These are phyloP conservation scores for Scartelaos histophorus DNA, from an alignment of 2,113 vertebrate species.

Conservation along the genomic window DNA sequence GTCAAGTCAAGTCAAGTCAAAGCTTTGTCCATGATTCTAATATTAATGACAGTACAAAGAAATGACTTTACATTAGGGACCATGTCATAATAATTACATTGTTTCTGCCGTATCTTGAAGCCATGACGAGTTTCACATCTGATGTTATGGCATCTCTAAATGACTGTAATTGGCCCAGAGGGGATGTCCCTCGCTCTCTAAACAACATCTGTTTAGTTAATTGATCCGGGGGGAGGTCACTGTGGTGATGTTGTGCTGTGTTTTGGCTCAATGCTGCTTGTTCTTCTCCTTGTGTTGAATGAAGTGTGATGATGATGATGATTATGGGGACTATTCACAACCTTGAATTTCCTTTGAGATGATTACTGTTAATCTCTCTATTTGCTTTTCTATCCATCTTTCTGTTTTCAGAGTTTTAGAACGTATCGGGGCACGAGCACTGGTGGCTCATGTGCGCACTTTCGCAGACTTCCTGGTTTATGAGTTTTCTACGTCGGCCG, in stretches of 20 bases:
- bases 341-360: too few species aligned
- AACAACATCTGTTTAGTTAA: slow-evolving; percentile 20
- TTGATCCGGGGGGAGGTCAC: slow-evolving; percentile 16
- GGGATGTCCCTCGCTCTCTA: neutral
- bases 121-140: slow-evolving; percentile 12
- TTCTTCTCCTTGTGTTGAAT: neutral
- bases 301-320: too few species aligned
- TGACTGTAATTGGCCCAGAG: slow-evolving; percentile 25
- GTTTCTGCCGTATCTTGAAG: neutral
- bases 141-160: slow-evolving; percentile 28
- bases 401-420: slow-evolving; percentile 92
- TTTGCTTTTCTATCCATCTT: too few species aligned
- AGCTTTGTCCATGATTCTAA: neutral
- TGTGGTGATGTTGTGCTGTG: neutral
- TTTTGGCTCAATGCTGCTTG: neutral
- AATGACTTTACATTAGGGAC: neutral
- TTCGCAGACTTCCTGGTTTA: slow-evolving; percentile 99
- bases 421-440: slow-evolving; percentile 92
- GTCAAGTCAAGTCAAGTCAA: too few species aligned
- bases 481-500: slow-evolving; percentile 96
- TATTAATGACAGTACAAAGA: neutral
- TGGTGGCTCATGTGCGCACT: slow-evolving; percentile 95
- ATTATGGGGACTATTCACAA: too few species aligned
- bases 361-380: too few species aligned
- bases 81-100: neutral